Percentiles rank a stretch among this genome's conserved stretches.
Conservation (phyloP, 2,797 vertebrate species). For the Pampus argenteus region DNA sequence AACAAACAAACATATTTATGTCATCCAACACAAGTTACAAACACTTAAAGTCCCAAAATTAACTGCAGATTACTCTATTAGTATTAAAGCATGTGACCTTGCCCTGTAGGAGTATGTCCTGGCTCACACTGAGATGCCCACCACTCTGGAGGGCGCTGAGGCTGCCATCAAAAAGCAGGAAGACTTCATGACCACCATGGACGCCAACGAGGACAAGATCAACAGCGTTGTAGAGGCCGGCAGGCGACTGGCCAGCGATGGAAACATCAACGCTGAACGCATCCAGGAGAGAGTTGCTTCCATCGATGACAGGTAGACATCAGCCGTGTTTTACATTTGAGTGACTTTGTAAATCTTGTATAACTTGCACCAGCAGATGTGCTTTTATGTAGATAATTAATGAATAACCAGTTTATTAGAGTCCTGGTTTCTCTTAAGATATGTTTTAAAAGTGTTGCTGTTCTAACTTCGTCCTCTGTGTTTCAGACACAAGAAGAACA, state of each 20-base stretch:
- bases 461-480: background rate
- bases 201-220: slow-evolving; percentile 96
- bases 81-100: background rate
- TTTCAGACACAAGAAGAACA: slow-evolving; percentile 80
- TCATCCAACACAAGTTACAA: too few relatives aligned
- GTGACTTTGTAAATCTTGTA: too few relatives aligned
- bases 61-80: background rate
- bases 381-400: too few relatives aligned
- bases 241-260: slow-evolving; percentile 90
- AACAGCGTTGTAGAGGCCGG: slow-evolving; percentile 93
- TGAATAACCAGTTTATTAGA: background rate
- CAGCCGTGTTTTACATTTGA: too few relatives aligned
- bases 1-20: too few relatives aligned
- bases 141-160: slow-evolving; percentile 92
- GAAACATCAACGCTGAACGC: slow-evolving; percentile 89
- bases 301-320: slow-evolving; percentile 90
- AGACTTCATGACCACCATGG: slow-evolving; percentile 98
- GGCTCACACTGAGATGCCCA: slow-evolving; percentile 95
- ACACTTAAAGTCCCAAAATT: background rate
- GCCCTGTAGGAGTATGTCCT: slow-evolving; percentile 90
- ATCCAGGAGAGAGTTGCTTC: slow-evolving; percentile 91
- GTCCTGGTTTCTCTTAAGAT: background rate
- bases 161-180: slow-evolving; percentile 96
- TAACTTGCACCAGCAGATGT: too few relatives aligned
- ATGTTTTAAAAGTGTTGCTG: background rate